Conservation (phyloP, 2,888 invertebrate species). For the Conops quadrifasciatus region DNA sequence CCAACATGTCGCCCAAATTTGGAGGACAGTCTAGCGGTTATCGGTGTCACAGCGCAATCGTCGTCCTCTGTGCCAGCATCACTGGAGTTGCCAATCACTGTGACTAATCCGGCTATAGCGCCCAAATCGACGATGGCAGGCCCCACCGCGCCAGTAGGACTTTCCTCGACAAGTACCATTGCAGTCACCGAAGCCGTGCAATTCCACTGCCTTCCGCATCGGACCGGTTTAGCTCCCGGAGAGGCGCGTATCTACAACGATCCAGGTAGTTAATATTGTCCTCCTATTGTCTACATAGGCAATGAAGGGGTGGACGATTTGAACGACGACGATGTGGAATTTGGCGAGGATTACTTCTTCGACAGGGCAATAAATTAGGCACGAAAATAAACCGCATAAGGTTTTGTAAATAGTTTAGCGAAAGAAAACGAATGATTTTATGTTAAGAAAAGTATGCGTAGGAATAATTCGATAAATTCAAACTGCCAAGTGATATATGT, state of each 20-base stretch:
- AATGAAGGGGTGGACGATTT: constrained; percentile 25
- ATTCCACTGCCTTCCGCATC: constrained; percentile 33
- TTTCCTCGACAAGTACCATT: constrained; percentile 20
- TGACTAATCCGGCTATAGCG: constrained; percentile 78
- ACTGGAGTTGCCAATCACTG: constrained; percentile 78
- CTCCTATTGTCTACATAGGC: constrained; percentile 37
- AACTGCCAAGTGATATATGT: neutral
- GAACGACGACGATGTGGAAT: constrained; percentile 16
- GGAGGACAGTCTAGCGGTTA: constrained; percentile 70
- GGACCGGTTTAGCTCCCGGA: constrained; percentile 38
- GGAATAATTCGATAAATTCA: no score
- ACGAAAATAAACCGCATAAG: neutral
- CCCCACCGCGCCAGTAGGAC: constrained; percentile 36
- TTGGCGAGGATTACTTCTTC: constrained; percentile 37
- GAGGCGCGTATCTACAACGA: constrained; percentile 47
- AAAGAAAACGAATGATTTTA: constrained; percentile 10
- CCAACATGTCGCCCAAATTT: constrained; percentile 55
- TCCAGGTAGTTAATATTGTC: constrained; percentile 44
- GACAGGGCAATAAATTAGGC: constrained; percentile 30
- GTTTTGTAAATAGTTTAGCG: constrained; percentile 17
- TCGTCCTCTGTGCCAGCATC: constrained; percentile 72
- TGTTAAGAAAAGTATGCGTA: no score
- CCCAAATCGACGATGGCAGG: constrained; percentile 60
- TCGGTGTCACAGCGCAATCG: constrained; percentile 68
- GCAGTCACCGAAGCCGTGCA: constrained; percentile 30